Base-by-base conservation (phyloP, 2,113 vertebrate species). In the Chionis minor region DNA sequence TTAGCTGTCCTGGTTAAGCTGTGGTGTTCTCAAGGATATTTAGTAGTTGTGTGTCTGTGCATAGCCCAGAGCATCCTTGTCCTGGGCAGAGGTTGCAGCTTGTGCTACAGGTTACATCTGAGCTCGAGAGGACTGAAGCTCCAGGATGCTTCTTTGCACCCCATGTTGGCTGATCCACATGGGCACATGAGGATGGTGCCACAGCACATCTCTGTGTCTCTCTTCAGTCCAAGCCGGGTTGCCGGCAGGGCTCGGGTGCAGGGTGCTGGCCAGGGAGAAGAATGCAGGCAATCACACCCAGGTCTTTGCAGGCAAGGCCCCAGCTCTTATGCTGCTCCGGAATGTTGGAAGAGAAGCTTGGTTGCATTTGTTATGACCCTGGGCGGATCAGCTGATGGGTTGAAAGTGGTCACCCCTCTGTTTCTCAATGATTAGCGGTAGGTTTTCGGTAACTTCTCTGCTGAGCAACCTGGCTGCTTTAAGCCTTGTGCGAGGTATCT, bases 171-270 rank as follows among this genome's bases (percentile, higher is more conserved):
- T 8, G 52, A 40, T 24, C 26, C 49, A 1, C 3, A 6, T 38
- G n/a, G 70, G 11, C 42, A 0, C 3, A 2, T 0, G 3, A 9
- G 52, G 33, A 16, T 8, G 61, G 8, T 4, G 4, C 26, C n/a
- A 1, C 10, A 5, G 40, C 66, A 32, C 5, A 1, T 8, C 66
- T 22, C 33, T 22, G 30, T 3, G 5, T 5, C 54, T 63, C 59
- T 8, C 40, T 56, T 11, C 3, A 4, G 12, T 49, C 23, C 3
- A 7, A 4, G 22, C 35, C 0, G 0, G 20, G 2, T n/a, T 2
- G 28, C 0, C 0, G 12, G 10, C 33, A 32, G 8, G 38, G 59
- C 54, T 28, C 51, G 38, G 17, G 2, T 0, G 3, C 28, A 7
- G 45, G 10, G 9, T 30, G 51, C 47, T 1, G 2, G 4, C 26